Base-by-base conservation (phyloP, 2,113 vertebrate species). In the Phodopus roborovskii region DNA sequence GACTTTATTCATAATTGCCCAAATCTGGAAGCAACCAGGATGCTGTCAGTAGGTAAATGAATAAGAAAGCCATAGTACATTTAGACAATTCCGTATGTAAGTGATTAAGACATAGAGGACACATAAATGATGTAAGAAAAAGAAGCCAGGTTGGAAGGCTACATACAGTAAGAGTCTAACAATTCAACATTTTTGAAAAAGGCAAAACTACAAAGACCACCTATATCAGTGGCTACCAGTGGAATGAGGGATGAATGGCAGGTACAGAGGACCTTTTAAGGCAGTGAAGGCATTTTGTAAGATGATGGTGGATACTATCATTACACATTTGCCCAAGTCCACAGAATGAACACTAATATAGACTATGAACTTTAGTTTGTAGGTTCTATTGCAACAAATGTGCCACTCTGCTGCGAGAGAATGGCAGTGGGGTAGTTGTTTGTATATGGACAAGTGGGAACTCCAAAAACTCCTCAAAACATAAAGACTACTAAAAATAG, bases 1-100 rank as follows among this genome's bases (percentile, higher is more conserved):
- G 86, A 28, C 33, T 92, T 94, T 90, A 74, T 39, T 70, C 79
- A 62, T 81, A 90, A 94, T 7, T 95, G 84, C 60, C 73, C 64
- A 75, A 88, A 56, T 36, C 66, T 88, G 78, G 64, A 91, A 77
- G 78, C 71, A 84, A 48, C 71, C 71, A 58, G 42, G 58, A 81
- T 91, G 53, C 39, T 62, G 56, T 85, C 58, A 56, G 73, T n/a
- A 85, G 66, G 78, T 91, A 84, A 94, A n/a, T 58, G 74, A 78
- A n/a, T 68, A 68, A 89, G 82, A 79, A 53, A 74, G 75, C 30
- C 22, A 8, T 6, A 19, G 42, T 26, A n/a, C 16, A 26, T 10
- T 56, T 75, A 75, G 50, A 95, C 91, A 71, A 48, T 64, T 83
- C 33, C 16, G 16, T 39, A 15, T 33, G 77, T 77, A 66, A 82